A percentile compares a stretch with the other conserved stretches of the same genome.
These are phyloP conservation scores for Caiman crocodilus DNA, from an alignment of 2,797 vertebrate genomes.

Conservation along the genomic window DNA sequence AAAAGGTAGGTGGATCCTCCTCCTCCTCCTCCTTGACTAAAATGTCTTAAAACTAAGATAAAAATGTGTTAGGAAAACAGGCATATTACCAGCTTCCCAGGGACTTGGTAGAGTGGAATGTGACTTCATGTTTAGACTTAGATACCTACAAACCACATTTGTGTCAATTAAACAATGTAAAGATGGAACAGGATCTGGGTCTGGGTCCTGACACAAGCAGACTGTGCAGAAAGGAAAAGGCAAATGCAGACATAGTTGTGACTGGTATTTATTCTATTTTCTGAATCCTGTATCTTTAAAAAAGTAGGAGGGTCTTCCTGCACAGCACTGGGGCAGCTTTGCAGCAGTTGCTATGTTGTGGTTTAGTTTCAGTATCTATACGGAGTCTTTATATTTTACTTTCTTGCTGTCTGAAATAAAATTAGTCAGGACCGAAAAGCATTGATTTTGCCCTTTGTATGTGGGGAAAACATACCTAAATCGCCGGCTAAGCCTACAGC, in stretches of 20 bases:
- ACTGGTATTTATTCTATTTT: background rate
- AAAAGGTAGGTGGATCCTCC: too few species aligned
- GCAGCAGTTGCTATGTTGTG: background rate
- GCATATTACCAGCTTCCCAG: too few species aligned
- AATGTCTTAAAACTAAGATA: too few species aligned
- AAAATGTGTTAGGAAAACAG: too few species aligned
- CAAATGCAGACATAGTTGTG: conserved; percentile 7
- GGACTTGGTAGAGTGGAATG: too few species aligned
- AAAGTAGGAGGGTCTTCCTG: background rate
- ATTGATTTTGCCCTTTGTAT: conserved; percentile 29
- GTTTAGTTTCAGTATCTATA: background rate
- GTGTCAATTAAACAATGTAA: too few species aligned
- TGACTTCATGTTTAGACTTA: too few species aligned
- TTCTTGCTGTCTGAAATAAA: conserved; percentile 45
- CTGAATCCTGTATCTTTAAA: background rate
- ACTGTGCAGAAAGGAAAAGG: conserved; percentile 37
- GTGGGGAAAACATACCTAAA: conserved; percentile 36
- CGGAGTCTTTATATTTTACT: conserved; percentile 47
- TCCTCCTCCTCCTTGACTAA: too few species aligned
- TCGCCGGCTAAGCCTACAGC: conserved; percentile 18
- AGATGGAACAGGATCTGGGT: background rate
- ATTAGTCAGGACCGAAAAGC: conserved; percentile 18
- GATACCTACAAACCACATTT: too few species aligned
- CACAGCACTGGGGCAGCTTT: background rate
- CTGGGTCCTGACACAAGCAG: background rate